Conservation (phyloP, 2,888 invertebrate genomes). For the Azorinus chamasolen region DNA sequence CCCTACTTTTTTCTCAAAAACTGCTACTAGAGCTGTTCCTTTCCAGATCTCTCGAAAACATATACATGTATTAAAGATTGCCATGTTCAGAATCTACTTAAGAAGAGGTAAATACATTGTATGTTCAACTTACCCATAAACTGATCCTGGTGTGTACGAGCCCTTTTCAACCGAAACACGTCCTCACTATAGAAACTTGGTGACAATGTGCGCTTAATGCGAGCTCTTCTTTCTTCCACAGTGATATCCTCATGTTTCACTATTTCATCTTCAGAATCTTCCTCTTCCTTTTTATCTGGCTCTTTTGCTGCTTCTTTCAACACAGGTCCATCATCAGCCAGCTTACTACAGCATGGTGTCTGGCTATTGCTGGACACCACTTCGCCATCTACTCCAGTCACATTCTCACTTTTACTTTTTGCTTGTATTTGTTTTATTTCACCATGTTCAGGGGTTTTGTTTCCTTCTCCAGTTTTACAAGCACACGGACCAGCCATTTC, state of each 20-base stretch:
- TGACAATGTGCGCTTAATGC: constrained; percentile 67
- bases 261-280: constrained; percentile 39
- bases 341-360: constrained; percentile 39
- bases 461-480: background rate
- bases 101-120: no score
- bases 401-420: no score
- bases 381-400: no score
- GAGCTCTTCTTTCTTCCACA: constrained; percentile 53
- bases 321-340: background rate
- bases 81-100: no score
- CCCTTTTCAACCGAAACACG: constrained; percentile 48
- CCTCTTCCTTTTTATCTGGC: constrained; percentile 10
- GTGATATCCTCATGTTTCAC: constrained; percentile 31
- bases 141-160: constrained; percentile 24
- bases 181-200: constrained; percentile 73
- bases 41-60: no score
- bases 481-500: background rate
- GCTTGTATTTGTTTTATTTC: background rate
- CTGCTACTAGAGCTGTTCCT: no score
- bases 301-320: background rate
- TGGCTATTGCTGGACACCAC: constrained; percentile 35
- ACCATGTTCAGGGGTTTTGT: background rate
- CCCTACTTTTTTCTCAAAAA: no score
- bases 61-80: no score
- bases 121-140: constrained; percentile 59